Evolutionary conservation across 2,888 invertebrate species (phyloP), one percentile per base, ranked within the genome.

Genomic region (Pammene aurita): DNA sequence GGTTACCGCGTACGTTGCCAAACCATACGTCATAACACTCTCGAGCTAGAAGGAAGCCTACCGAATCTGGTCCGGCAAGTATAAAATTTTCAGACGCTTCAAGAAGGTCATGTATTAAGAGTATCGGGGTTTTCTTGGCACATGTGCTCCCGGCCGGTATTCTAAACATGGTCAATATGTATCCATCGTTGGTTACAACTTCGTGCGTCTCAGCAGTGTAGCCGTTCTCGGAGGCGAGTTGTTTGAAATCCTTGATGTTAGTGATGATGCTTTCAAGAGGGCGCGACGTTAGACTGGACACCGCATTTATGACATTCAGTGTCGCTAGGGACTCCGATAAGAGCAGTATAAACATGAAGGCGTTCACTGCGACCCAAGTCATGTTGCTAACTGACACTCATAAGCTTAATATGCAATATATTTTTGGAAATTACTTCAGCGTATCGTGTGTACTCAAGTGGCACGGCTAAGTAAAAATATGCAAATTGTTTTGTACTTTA

Each of bases 1-100:
- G 62, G 62, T 74, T 77, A 0, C 79, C 79, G 26, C 79, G 70
- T 0, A 54, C 68, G 54, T 77, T 79, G 9, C 74, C 77, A 0
- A 77, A 71, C 79, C 79, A 79, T 2, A 77, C 68, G 14, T 78
- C 78, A 34, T 73, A 72, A n/a, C 78, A 76, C 5, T 75, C 76
- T 42, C 76, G 76, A 0, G 83, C 74, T 2, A 54, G 10, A n/a
- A 54, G 54, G 34, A 34, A 34, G 6, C 54, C 54, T 13, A 34
- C 13, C 7, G 54, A 83, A 6, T 60, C 52, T 7, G 62, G 52
- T 41, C 66, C 66, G 0, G 61, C 48, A 11, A 60, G 63, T 35
- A 68, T 26, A 41, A 55, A 66, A 7, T 56, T 18, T 34, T 63
- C 67, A 5, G 58, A 61, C 1, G 48, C 55, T 61, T 42, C 41